Evolutionary conservation across 92 coral and sea anemone genomes (phyloP).

Genomic region (Palythoa grandis): DNA sequence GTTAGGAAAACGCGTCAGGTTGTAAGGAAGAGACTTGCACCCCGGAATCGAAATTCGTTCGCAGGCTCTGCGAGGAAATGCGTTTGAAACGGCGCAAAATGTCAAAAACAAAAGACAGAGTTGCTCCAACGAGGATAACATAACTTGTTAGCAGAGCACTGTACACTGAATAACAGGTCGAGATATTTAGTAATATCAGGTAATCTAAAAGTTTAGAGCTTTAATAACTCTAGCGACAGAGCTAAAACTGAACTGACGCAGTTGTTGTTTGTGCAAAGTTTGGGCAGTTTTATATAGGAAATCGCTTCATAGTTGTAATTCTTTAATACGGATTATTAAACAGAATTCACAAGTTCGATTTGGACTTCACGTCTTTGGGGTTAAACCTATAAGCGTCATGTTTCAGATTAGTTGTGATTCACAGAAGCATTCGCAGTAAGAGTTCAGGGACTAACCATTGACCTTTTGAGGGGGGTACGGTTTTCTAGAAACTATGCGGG

Average conservation of each 20-base stretch:
- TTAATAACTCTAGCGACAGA: no score
- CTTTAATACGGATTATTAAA: neutral
- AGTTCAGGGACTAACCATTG: neutral
- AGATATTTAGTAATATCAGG: no score
- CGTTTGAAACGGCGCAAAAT: neutral
- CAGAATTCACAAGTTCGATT: neutral
- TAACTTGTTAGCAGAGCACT: no score
- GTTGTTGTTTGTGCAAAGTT: neutral
- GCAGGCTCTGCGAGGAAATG: slow-evolving; percentile 43
- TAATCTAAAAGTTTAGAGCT: no score
- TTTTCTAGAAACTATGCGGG: neutral
- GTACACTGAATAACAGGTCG: no score
- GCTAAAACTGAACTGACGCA: no score
- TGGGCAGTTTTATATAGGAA: neutral
- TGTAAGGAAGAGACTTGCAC: slow-evolving; percentile 79
- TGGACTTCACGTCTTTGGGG: neutral
- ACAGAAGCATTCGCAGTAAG: neutral
- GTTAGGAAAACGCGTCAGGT: slow-evolving; percentile 81
- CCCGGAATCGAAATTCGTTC: slow-evolving; percentile 69
- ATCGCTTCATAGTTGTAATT: neutral
- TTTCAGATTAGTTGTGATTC: neutral
- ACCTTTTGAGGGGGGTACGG: neutral
- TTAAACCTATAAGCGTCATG: neutral
- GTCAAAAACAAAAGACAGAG: neutral
- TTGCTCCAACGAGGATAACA: no score